phyloP scores from a whole-genome alignment of 2,888 invertebrate species.

The Hyalella azteca region DNA sequence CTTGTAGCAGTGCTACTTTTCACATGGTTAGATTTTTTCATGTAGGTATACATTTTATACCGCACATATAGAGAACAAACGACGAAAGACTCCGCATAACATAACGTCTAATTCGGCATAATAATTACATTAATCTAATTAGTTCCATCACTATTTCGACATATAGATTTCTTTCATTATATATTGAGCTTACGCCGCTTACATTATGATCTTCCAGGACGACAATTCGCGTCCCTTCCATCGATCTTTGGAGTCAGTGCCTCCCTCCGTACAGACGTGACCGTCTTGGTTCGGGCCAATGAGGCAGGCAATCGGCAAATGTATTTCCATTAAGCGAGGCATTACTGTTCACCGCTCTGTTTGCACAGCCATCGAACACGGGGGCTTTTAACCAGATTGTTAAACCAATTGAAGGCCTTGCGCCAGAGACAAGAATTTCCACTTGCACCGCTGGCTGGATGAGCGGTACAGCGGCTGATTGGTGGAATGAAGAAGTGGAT shows the following conservation, averaged over 20 bases:
- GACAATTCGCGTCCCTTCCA: too few relatives aligned
- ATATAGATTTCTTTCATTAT: too few relatives aligned
- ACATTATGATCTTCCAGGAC: too few relatives aligned
- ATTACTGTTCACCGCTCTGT: slow-evolving; percentile 26
- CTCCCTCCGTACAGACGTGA: background rate
- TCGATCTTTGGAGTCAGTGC: background rate
- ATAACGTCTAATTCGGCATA: too few relatives aligned
- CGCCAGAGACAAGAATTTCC: background rate
- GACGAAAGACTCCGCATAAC: too few relatives aligned
- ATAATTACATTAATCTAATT: too few relatives aligned
- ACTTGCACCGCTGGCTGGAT: background rate
- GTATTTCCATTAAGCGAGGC: slow-evolving; percentile 20
- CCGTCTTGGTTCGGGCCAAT: background rate
- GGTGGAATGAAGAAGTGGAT: background rate
- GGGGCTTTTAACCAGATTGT: slow-evolving; percentile 35
- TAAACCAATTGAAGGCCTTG: slow-evolving; percentile 24
- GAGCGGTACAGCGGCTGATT: background rate
- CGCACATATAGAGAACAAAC: too few relatives aligned
- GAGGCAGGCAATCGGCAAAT: slow-evolving; percentile 20
- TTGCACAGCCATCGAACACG: slow-evolving; percentile 30
- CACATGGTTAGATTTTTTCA: too few relatives aligned
- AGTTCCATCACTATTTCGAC: too few relatives aligned
- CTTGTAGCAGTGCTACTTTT: too few relatives aligned
- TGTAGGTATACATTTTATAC: too few relatives aligned
- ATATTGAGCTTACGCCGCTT: too few relatives aligned